phyloP scores from a whole-genome alignment of 2,888 invertebrate species.

The Lydus trimaculatus region DNA sequence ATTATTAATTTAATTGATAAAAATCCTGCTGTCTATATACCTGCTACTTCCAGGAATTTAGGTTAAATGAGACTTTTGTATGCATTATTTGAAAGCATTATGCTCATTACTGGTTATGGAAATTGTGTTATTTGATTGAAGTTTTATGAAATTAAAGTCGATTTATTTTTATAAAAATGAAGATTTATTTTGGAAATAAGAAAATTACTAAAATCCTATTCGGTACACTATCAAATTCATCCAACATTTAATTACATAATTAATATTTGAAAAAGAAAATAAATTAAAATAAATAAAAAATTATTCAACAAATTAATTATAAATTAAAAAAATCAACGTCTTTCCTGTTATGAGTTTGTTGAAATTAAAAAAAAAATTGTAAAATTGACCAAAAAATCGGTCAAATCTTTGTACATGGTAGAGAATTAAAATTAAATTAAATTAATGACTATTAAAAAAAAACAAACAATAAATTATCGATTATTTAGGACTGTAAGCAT shows the following conservation, averaged over 20 bases:
- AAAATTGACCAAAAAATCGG: slow-evolving; percentile 45
- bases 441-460: slow-evolving; percentile 20
- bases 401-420: slow-evolving; percentile 45
- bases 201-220: neutral
- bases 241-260: neutral
- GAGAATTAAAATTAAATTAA: slow-evolving; percentile 22
- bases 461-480: slow-evolving; percentile 15
- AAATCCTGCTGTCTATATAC: neutral
- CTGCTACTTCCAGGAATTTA: neutral
- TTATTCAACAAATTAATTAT: slow-evolving; percentile 3
- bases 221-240: neutral
- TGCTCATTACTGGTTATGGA: neutral
- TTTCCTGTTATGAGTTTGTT: neutral
- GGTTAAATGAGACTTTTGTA: neutral
- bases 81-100: neutral
- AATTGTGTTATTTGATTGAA: neutral
- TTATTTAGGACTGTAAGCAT: slow-evolving; percentile 65
- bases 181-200: neutral
- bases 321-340: neutral
- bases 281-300: slow-evolving; percentile 16
- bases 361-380: slow-evolving; percentile 17
- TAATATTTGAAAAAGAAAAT: slow-evolving; percentile 22
- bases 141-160: neutral
- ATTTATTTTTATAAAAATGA: neutral
- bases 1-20: neutral